Percentiles rank a stretch among this genome's conserved stretches.
Evolutionary conservation across 2,888 invertebrate genomes (phyloP).

Genomic region (Anagyrus pseudococci): DNA sequence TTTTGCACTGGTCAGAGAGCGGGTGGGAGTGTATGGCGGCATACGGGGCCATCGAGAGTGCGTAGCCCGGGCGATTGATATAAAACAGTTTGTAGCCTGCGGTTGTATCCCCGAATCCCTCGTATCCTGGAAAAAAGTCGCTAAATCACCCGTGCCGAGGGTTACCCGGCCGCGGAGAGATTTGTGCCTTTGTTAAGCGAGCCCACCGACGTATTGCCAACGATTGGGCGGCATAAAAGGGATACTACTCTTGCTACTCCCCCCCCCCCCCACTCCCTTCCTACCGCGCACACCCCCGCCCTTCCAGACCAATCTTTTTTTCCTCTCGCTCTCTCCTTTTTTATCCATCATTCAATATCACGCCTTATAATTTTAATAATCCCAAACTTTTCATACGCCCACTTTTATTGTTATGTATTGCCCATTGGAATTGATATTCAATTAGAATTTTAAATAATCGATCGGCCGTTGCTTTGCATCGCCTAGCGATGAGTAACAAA

Average conservation of each 20-base stretch:
- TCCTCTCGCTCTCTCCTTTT: not conserved
- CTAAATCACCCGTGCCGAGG: conserved; percentile 57
- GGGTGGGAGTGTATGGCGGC: too few relatives aligned
- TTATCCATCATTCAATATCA: too few relatives aligned
- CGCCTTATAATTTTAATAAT: too few relatives aligned
- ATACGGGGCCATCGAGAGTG: too few relatives aligned
- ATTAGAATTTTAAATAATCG: too few relatives aligned
- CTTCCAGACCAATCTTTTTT: conserved; percentile 37
- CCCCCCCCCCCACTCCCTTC: conserved; percentile 41
- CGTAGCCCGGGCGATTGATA: conserved; percentile 55
- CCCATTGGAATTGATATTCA: too few relatives aligned
- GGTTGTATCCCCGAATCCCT: conserved; percentile 20
- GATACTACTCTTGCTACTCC: conserved; percentile 45
- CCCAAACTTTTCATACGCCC: too few relatives aligned
- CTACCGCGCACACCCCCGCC: conserved; percentile 13
- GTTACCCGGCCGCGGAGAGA: conserved; percentile 49
- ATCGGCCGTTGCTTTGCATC: too few relatives aligned
- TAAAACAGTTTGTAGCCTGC: conserved; percentile 51
- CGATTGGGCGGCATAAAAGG: conserved; percentile 60
- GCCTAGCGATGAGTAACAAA: too few relatives aligned
- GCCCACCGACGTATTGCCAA: conserved; percentile 55
- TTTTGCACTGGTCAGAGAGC: too few relatives aligned
- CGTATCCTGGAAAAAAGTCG: conserved; percentile 51
- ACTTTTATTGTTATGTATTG: too few relatives aligned
- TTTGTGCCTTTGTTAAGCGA: conserved; percentile 55